Evolutionary conservation across 2,113 vertebrate species (phyloP).

Genomic region (Turdus rufiventris): DNA sequence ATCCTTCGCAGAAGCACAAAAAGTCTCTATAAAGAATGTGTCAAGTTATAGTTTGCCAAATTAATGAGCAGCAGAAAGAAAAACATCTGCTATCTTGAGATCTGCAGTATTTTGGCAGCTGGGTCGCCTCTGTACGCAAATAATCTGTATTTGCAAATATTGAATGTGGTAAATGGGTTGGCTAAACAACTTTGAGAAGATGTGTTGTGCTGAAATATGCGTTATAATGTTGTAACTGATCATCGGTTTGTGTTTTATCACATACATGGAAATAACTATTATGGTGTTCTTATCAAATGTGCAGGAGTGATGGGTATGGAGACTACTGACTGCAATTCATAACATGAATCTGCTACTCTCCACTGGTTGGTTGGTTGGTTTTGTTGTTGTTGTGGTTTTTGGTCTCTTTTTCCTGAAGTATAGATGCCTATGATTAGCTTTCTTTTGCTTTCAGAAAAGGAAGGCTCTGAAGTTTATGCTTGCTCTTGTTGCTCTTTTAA

Average conservation of each 20-base stretch:
- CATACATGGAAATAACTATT: background rate
- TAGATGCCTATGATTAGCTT: background rate
- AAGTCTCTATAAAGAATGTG: background rate
- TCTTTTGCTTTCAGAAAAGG: background rate
- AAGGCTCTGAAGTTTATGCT: background rate
- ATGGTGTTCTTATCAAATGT: background rate
- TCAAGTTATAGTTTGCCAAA: background rate
- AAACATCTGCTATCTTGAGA: background rate
- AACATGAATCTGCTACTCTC: background rate
- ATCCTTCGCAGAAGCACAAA: background rate
- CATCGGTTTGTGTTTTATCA: background rate
- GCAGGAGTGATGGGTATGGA: fast-evolving
- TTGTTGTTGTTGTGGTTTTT: background rate
- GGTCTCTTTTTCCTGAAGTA: background rate
- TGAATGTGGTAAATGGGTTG: background rate
- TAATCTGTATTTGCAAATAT: background rate
- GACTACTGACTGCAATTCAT: background rate
- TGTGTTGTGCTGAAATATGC: background rate
- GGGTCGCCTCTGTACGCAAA: background rate
- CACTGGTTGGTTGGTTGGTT: background rate
- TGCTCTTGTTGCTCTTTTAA: background rate
- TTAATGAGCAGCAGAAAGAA: background rate
- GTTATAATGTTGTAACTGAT: background rate
- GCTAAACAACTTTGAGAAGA: background rate
- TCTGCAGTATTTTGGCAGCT: background rate